Evolutionary conservation across 2,888 invertebrate genomes (phyloP), one percentile per base, ranked within the genome.

Genomic region (Drosophila ezoana): DNA sequence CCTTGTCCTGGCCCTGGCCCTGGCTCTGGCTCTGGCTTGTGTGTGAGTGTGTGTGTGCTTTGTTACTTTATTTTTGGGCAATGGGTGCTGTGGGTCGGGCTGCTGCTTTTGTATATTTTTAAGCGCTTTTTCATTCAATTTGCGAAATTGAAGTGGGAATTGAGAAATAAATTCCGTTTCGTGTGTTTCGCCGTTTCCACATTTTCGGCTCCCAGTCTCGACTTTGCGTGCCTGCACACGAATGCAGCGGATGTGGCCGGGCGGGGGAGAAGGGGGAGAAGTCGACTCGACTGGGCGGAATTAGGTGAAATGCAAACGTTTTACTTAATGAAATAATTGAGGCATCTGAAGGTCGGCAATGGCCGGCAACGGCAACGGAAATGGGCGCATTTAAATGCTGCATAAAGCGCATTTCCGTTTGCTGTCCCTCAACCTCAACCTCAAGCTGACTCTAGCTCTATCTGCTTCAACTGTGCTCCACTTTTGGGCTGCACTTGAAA

Each of bases 81-180:
- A 58, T 62, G 60, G 59, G 61, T 41, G 51, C 79, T 56, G 41
- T 28, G 61, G 65, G 65, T 45, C 41, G 43, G 74, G 44, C 60
- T 58, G 74, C 81, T 71, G 81, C 64, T 89, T 88, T 89, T 90
- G 88, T 90, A 86, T 85, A 89, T 89, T 90, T 89, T 89, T 83
- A 82, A 87, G 79, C 87, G 87, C 83, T 89, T 90, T 90, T 90
- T 90, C 89, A 91, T 91, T 90, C 90, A 90, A 90, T 90, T 90
- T 91, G 81, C 89, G 73, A 90, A 90, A 91, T 91, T 90, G 88
- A 90, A 90, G 89, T 90, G 91, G 91, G 90, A 91, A 91, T 91
- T 91, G 89, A 90, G 89, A 90, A 88, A 90, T 89, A 89, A 90
- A 90, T 89, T 90, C 83, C 87, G 83, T 86, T 84, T 78, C 76